These are phyloP conservation scores for Pteria penguin DNA, from an alignment of 2,888 invertebrate genomes.

Conservation along the genomic window DNA sequence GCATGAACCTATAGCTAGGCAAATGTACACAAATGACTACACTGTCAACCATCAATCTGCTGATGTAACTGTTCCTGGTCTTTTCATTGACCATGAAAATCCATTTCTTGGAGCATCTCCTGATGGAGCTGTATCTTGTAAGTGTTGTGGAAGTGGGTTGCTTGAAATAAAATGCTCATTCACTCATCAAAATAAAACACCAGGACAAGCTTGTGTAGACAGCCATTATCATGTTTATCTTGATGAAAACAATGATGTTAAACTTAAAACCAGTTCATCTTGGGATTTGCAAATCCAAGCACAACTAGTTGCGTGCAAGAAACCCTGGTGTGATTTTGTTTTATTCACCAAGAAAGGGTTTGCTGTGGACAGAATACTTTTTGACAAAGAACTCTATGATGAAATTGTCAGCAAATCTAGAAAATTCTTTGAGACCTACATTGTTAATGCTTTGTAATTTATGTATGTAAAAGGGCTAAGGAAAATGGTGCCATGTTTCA, in stretches of 20 bases:
- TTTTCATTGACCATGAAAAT: slow-evolving; percentile 1
- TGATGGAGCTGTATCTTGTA: slow-evolving; percentile 29
- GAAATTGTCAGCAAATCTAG: slow-evolving; percentile 8
- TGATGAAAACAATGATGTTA: slow-evolving; percentile 18
- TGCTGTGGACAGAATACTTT: neutral
- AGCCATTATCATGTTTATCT: slow-evolving; percentile 25
- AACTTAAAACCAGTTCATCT: slow-evolving; percentile 1
- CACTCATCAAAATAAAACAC: slow-evolving; percentile 6
- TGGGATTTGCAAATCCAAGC: slow-evolving; percentile 35
- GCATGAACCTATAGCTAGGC: slow-evolving; percentile 17
- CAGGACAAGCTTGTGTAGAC: slow-evolving; percentile 8
- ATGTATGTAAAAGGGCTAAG: no score
- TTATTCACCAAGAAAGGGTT: slow-evolving; percentile 15
- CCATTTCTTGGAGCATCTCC: slow-evolving; percentile 31
- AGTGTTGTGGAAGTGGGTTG: slow-evolving; percentile 29
- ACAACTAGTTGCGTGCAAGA: slow-evolving; percentile 30
- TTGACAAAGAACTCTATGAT: neutral
- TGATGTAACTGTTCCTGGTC: neutral
- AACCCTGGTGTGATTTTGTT: slow-evolving; percentile 32
- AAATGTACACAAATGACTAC: slow-evolving; percentile 4
- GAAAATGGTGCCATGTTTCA: no score
- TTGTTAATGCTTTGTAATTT: neutral
- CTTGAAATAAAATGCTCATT: slow-evolving; percentile 30
- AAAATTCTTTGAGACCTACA: neutral
- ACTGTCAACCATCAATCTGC: slow-evolving; percentile 1